A percentile compares a stretch with the other conserved stretches of the same genome.
phyloP scores from a whole-genome alignment of 2,888 invertebrate genomes.

The Hydriomena furcata region DNA sequence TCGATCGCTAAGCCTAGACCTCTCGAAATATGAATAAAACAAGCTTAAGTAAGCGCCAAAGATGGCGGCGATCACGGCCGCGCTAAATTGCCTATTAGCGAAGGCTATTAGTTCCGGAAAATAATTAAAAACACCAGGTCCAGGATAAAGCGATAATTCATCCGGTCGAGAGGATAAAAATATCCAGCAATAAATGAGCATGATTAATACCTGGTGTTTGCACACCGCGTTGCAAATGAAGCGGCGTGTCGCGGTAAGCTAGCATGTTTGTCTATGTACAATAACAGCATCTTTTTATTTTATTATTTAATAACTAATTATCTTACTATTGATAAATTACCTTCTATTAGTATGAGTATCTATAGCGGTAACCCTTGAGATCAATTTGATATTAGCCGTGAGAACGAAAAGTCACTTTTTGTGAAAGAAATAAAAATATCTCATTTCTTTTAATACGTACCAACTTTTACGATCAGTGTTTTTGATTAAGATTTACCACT shows the following conservation, averaged over 20 bases:
- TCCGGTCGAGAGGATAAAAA: constrained; percentile 36
- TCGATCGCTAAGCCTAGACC: constrained; percentile 3
- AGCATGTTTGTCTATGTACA: no score
- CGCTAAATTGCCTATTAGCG: constrained; percentile 33
- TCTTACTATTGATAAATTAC: no score
- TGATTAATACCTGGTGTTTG: constrained; percentile 37
- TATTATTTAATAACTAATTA: no score
- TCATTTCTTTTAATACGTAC: no score
- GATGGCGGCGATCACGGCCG: constrained; percentile 26
- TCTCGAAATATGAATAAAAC: constrained; percentile 17
- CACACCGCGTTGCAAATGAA: neutral
- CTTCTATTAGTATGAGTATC: no score
- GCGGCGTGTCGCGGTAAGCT: neutral
- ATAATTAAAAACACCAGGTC: constrained; percentile 51
- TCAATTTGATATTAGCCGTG: no score
- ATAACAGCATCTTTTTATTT: no score
- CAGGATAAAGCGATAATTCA: constrained; percentile 44
- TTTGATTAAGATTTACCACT: no score
- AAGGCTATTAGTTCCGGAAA: constrained; percentile 45
- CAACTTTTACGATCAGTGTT: no score
- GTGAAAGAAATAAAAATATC: no score
- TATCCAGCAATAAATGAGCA: constrained; percentile 39
- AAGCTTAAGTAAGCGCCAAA: constrained; percentile 29
- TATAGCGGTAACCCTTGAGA: no score
- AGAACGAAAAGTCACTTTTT: no score